phyloP scores from a whole-genome alignment of 2,888 invertebrate genomes.

The Tachina lurida region DNA sequence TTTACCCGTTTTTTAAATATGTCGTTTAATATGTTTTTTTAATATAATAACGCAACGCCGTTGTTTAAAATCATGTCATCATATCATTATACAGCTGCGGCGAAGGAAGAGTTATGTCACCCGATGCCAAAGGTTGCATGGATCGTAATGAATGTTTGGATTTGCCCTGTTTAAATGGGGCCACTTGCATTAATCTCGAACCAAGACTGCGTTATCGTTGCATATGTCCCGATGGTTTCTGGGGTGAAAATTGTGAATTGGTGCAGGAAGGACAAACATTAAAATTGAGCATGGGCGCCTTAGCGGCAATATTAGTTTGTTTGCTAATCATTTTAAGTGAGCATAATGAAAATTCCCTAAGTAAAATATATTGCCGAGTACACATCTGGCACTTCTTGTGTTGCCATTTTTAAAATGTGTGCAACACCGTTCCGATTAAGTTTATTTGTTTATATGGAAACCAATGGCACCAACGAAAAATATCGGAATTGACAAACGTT shows the following conservation, averaged over 20 bases:
- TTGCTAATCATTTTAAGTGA: constrained; percentile 98
- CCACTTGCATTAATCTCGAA: constrained; percentile 95
- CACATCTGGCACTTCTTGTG: no score
- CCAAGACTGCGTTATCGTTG: constrained; percentile 93
- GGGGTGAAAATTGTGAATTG: constrained; percentile 97
- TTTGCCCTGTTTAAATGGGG: constrained; percentile 96
- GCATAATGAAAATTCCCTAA: constrained; percentile 82
- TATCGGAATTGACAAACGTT: no score
- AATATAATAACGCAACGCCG: not conserved
- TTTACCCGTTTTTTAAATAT: constrained; percentile 48
- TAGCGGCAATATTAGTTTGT: constrained; percentile 98
- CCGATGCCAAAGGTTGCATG: constrained; percentile 95
- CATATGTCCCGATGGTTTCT: constrained; percentile 95
- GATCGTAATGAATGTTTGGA: constrained; percentile 98
- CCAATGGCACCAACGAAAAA: no score
- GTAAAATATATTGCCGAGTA: not conserved
- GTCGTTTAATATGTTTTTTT: constrained; percentile 48
- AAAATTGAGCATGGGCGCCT: constrained; percentile 97
- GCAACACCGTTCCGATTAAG: no score
- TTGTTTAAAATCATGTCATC: constrained; percentile 33
- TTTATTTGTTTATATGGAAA: no score
- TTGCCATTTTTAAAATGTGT: no score
- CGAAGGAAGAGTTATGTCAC: constrained; percentile 94
- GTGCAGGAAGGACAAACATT: constrained; percentile 97
- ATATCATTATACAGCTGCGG: constrained; percentile 88